Evolutionary conservation across 2,888 invertebrate species (phyloP), one percentile per base, ranked within the genome.

Genomic region (Nebria brevicollis): DNA sequence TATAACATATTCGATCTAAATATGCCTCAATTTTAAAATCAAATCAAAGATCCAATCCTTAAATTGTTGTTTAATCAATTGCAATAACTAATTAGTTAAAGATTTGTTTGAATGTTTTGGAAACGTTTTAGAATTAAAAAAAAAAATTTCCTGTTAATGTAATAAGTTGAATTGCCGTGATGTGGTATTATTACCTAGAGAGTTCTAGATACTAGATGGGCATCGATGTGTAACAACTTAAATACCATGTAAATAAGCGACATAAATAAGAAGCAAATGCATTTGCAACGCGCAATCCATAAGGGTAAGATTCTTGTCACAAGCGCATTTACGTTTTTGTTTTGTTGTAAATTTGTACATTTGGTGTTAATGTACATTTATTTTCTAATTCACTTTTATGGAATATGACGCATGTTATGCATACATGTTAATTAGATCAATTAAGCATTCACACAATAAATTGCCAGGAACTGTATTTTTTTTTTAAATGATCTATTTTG

Each of bases 171-270:
- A 54, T 54, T 54, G 4, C 54, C 54, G 54, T 54, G 54, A 54
- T 54, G 54, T 54, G 54, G 54, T 54, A 54, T 54, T 54, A 54
- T 54, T 54, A 54, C 54, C 54, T 54, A 54, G 54, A 54, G 54
- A 54, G 54, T 13, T 54, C 54, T 54, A 54, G 54, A 54, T 54
- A 68, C 20, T 68, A 68, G 20, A 10, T 15, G 65, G 64, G 78
- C 78, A 78, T 15, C 78, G 74, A 78, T 66, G 78, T 78, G 78
- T 74, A 78, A 78, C 74, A 78, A 78, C 74, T 78, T 78, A 78
- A 78, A 78, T 65, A 66, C 73, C 66, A 66, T 78, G 78, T 73
- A 66, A 74, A 65, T 78, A 66, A 74, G 74, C 73, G 15, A 74
- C 78, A 78, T 78, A 73, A 73, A 78, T 78, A 77, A 77, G 72